A percentile compares a stretch with the other conserved stretches of the same genome.
Conservation (phyloP, 1,140 invertebrate genomes). For the Sminthurides bifidus region DNA sequence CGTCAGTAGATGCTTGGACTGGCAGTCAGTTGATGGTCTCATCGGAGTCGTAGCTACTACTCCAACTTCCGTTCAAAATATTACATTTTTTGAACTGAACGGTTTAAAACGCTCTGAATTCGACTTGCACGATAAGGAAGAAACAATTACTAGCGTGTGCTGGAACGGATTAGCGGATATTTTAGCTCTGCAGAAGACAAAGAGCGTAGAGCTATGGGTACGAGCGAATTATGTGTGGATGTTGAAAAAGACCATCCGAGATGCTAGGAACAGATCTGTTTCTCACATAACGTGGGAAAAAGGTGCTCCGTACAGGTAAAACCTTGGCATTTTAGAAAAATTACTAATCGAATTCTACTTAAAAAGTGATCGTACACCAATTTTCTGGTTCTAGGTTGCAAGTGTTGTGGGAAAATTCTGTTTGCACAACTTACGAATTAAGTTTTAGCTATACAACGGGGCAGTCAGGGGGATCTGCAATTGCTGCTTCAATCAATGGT, state of each 20-base stretch:
- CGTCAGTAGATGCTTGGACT: background rate
- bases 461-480: slow-evolving; percentile 14
- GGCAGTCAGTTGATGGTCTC: slow-evolving; percentile 24
- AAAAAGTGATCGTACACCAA: slow-evolving; percentile 1
- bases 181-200: slow-evolving; percentile 14
- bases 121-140: slow-evolving; percentile 15
- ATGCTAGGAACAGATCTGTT: background rate
- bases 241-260: slow-evolving; percentile 12
- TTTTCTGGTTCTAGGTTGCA: slow-evolving; percentile 17
- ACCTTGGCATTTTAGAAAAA: slow-evolving; percentile 6
- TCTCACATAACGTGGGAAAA: slow-evolving; percentile 16
- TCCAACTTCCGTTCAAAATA: background rate
- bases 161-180: slow-evolving; percentile 28
- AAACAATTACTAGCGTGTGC: slow-evolving; percentile 3
- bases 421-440: slow-evolving; percentile 20
- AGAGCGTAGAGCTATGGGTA: slow-evolving; percentile 25
- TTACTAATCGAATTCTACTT: background rate
- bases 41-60: slow-evolving; percentile 15
- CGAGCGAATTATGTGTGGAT: slow-evolving; percentile 30
- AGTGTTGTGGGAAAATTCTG: slow-evolving; percentile 8
- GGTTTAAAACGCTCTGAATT: slow-evolving; percentile 28
- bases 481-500: slow-evolving; percentile 25
- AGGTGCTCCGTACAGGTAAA: slow-evolving; percentile 20
- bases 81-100: slow-evolving; percentile 29
- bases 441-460: slow-evolving; percentile 11